phyloP scores from a whole-genome alignment of 2,888 invertebrate species.

The Drosophila anceps region DNA sequence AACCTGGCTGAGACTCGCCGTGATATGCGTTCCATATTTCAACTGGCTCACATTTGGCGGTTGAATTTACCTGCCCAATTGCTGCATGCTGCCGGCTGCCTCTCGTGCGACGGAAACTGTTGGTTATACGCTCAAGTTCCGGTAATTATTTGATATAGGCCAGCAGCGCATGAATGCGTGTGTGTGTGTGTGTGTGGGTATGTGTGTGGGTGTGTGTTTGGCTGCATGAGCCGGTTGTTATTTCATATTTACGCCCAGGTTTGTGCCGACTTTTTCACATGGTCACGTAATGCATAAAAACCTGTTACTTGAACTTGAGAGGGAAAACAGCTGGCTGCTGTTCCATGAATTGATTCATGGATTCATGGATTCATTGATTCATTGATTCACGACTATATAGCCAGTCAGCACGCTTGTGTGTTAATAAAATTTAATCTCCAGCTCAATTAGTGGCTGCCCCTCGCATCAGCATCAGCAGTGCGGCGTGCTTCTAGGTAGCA shows the following conservation, averaged over 20 bases:
- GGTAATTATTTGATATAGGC: conserved; percentile 79
- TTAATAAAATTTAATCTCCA: conserved; percentile 59
- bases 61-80: conserved; percentile 25
- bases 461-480: not conserved
- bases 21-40: conserved; percentile 46
- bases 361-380: conserved; percentile 64
- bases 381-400: conserved; percentile 33
- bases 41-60: conserved; percentile 35
- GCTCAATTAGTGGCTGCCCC: conserved; percentile 58
- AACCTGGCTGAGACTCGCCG: conserved; percentile 14
- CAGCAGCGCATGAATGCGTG: conserved; percentile 25
- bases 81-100: conserved; percentile 10
- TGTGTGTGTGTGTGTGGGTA: conserved; percentile 14
- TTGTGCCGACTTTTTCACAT: conserved; percentile 58
- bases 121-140: conserved; percentile 76
- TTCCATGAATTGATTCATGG: conserved; percentile 65
- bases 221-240: conserved; percentile 36
- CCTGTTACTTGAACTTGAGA: conserved; percentile 59
- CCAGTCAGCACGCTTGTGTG: conserved; percentile 14
- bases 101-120: conserved; percentile 66
- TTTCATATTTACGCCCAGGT: conserved; percentile 42
- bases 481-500: conserved; percentile 35
- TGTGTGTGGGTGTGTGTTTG: conserved; percentile 19
- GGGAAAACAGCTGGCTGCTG: not conserved
- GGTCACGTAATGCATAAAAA: conserved; percentile 79